Evolutionary conservation across 2,888 invertebrate species (phyloP), one percentile per base, ranked within the genome.

Genomic region (Sinodicranocentrus sp.): DNA sequence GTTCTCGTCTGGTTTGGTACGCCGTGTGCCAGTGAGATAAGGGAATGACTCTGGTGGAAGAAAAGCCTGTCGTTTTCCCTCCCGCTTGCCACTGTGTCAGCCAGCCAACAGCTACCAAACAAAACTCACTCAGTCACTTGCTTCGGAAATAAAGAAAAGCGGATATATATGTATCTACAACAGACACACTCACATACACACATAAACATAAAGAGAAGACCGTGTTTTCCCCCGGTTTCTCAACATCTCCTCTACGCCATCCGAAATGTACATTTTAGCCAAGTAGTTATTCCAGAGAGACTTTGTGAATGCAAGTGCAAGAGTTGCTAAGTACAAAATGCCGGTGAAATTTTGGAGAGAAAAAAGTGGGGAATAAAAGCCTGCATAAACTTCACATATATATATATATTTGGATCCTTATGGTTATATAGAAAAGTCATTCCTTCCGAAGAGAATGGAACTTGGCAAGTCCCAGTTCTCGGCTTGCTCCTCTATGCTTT

Each of bases 11-110:
- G 77, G 33, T 33, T 70, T 79, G 59, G 82, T 84, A 79, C 80
- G 85, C 84, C 84, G 75, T 87, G 86, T 87, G 85, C 85, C 84
- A 84, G 79, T 76, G 85, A 87, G 87, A 87, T 87, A 87, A 87
- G 87, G 79, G 70, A 82, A 85, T 86, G 78, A 84, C 68, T 78
- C 54, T 70, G 77, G 83, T 80, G 61, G 63, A 67, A 61, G 48
- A 52, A 71, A 73, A 73, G 48, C 63, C 39, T 63, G 43, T 80
- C 57, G 63, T 68, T 80, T 59, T 80, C 67, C 71, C 61, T 61
- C 43, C 44, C 61, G 63, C 28, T 63, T 61, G 73, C 73, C 26
- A 70, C 25, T 70, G 26, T 70, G 68, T 70, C 68, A 70, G 68
- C 52, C 67, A 67, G 57, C 57, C 57, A 57, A 52, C 52, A 52